A percentile compares a stretch with the other conserved stretches of the same genome.
Evolutionary conservation across 2,113 vertebrate genomes (phyloP).

Genomic region (Alethe castanea): DNA sequence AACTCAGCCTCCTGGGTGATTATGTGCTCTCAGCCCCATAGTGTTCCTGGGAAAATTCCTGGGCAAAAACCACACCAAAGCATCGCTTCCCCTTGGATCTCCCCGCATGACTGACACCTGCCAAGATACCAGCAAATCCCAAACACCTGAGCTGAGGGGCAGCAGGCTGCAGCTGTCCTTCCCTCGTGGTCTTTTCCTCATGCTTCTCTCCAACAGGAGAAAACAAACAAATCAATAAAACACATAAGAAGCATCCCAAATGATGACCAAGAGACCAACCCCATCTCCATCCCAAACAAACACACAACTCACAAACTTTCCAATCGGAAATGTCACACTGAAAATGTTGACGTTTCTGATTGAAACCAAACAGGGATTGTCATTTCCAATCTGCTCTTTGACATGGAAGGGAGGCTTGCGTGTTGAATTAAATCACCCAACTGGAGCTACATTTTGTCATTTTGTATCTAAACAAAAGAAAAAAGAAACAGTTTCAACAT

Average conservation of each 20-base stretch:
- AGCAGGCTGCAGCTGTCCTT: not conserved
- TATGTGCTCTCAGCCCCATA: accelerated
- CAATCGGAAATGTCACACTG: not conserved
- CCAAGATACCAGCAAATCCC: accelerated
- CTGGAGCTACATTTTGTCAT: not conserved
- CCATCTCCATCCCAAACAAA: not conserved
- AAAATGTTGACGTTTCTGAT: constrained; percentile 1
- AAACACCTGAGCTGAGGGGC: not conserved
- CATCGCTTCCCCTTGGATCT: not conserved
- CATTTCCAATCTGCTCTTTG: not conserved
- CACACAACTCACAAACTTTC: not conserved
- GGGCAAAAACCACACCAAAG: accelerated
- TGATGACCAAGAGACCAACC: not conserved
- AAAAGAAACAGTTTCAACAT: not conserved
- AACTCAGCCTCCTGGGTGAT: accelerated
- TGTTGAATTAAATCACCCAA: not conserved
- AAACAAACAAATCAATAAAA: not conserved
- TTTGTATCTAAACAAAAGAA: not conserved
- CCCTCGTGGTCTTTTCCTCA: not conserved
- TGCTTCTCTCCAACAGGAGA: accelerated
- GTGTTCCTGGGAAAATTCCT: not conserved
- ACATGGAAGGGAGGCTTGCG: not conserved
- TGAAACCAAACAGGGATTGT: constrained; percentile 24
- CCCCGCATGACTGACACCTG: accelerated
- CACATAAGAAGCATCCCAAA: not conserved